Evolutionary conservation across 2,888 invertebrate genomes (phyloP), one percentile per base, ranked within the genome.

Genomic region (Drosophila nr. perissopoda): DNA sequence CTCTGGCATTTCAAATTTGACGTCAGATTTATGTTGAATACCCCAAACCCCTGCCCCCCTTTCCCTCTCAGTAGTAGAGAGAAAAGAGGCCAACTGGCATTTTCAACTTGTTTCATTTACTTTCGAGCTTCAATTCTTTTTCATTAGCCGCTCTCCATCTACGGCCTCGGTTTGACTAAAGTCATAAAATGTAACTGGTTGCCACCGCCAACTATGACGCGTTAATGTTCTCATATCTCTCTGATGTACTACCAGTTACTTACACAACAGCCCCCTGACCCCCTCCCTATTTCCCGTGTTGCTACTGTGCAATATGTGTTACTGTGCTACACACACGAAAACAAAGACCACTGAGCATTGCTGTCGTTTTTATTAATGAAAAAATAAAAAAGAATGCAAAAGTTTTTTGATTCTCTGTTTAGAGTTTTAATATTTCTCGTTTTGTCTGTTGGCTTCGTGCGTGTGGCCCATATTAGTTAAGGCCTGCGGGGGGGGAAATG

Each of bases 171-270:
- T 73, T 68, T 69, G 73, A 80, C 79, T 79, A 79, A 73, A 76
- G 84, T 79, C 81, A 85, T 87, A 85, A 85, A 85, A 85, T 81
- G 88, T 87, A 87, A 85, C 84, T 87, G 88, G 83, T 85, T 87
- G 76, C 80, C 73, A 70, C 60, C 66, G 73, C 73, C 77, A 74
- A 78, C 75, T 74, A 78, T 65, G 71, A 63, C 38, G 76, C 69
- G 51, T 78, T 78, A 78, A 78, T 80, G 86, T 83, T 83, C 86
- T 76, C 83, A 76, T 80, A 84, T 84, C 78, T 87, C 71, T 73
- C 49, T 34, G 75, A 57, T 78, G 78, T 71, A 71, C 64, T 59
- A 59, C 71, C 34, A 59, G 61, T 54, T 64, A 49, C 58, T 57
- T 45, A 33, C 45, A 34, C 45, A 45, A 45, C 45, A 25, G 7